Conservation (phyloP, 2,797 vertebrate species). For the Percopsis omiscomaycus region DNA sequence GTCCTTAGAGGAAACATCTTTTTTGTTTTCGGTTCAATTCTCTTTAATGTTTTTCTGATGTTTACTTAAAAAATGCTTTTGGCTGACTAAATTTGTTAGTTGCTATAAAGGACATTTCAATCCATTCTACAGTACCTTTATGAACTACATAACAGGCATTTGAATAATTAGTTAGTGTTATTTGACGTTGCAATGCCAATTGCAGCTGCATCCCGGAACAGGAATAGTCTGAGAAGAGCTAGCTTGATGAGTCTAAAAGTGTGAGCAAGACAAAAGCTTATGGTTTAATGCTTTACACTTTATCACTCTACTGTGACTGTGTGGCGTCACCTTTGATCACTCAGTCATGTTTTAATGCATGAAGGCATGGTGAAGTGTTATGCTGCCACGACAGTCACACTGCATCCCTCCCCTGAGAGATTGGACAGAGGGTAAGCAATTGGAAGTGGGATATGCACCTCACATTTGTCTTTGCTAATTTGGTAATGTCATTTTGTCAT, state of each 20-base stretch:
- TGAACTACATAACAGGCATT: too few species aligned
- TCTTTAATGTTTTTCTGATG: too few species aligned
- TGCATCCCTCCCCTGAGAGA: conserved; percentile 41
- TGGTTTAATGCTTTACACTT: conserved; percentile 26
- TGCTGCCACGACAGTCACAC: conserved; percentile 58
- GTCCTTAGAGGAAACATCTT: too few species aligned
- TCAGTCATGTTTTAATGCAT: conserved; percentile 73
- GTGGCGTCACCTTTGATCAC: conserved; percentile 63
- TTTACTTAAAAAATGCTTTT: too few species aligned
- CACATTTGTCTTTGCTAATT: conserved; percentile 8
- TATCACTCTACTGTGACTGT: conserved; percentile 44
- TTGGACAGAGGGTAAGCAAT: conserved; percentile 37
- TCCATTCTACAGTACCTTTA: too few species aligned
- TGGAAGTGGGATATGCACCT: conserved; percentile 1
- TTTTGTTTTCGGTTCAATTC: too few species aligned
- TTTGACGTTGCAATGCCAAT: neutral
- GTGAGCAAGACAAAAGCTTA: conserved; percentile 27
- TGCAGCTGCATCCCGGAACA: conserved; percentile 4
- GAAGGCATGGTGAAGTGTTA: conserved; percentile 56
- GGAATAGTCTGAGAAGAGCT: conserved; percentile 8
- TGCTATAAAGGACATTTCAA: too few species aligned
- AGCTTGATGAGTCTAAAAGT: conserved; percentile 9
- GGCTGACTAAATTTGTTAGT: too few species aligned
- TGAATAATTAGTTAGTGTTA: neutral
- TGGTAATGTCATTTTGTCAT: too few species aligned